A percentile compares a stretch with the other conserved stretches of the same genome.
phyloP scores from a whole-genome alignment of 2,113 vertebrate species.

The Microtus ochrogaster region DNA sequence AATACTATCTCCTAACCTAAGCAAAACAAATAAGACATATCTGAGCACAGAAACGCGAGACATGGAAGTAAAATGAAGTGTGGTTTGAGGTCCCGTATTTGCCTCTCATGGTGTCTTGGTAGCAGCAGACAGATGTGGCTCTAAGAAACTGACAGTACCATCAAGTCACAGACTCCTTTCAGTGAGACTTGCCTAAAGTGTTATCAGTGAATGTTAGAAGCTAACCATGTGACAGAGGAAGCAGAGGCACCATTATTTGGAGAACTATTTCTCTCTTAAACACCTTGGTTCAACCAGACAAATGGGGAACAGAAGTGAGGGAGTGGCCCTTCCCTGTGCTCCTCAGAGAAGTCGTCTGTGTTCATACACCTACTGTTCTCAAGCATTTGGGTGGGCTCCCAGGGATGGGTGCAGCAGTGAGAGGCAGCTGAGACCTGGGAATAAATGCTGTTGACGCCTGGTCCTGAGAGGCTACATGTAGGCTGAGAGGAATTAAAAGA shows the following conservation, averaged over 20 bases:
- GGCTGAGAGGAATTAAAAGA: too few species aligned
- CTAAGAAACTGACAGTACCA: neutral
- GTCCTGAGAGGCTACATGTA: too few species aligned
- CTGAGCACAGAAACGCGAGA: too few species aligned
- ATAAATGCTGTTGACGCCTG: accelerated
- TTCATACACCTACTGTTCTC: too few species aligned
- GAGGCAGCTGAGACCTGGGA: neutral
- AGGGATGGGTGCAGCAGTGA: neutral
- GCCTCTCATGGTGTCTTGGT: neutral
- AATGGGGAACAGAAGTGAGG: neutral
- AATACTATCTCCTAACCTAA: neutral
- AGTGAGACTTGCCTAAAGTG: neutral
- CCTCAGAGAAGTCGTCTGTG: accelerated
- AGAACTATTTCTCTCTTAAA: neutral
- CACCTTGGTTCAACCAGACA: neutral
- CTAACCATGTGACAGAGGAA: neutral
- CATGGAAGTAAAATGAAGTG: neutral
- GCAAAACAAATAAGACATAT: neutral
- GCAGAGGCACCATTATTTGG: neutral
- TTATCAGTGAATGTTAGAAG: neutral
- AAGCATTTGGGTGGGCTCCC: accelerated
- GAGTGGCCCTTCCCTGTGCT: neutral
- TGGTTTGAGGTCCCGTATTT: accelerated
- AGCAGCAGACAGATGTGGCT: neutral
- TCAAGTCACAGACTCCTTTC: neutral